Conservation (phyloP, 2,113 vertebrate species). For the Macaca nemestrina region DNA sequence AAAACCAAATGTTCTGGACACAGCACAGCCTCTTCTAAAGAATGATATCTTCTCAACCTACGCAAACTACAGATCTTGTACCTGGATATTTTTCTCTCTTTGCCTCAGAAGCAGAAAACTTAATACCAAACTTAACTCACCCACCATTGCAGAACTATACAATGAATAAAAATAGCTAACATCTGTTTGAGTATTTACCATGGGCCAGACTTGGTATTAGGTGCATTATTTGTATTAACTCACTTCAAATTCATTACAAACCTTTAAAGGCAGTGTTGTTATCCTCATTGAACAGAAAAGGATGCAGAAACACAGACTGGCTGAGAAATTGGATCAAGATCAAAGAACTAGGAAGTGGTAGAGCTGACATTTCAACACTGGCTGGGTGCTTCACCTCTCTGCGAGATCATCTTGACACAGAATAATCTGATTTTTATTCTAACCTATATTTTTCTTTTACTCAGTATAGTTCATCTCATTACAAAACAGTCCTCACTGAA, state of each 20-base stretch:
- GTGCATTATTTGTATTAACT: not conserved
- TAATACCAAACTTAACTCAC: not conserved
- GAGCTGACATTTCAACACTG: not conserved
- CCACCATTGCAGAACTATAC: not conserved
- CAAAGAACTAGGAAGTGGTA: not conserved
- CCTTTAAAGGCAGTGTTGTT: not conserved
- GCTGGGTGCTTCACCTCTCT: not conserved
- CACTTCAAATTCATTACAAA: not conserved
- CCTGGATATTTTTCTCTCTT: not conserved
- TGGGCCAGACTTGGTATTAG: not conserved
- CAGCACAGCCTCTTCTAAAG: not conserved
- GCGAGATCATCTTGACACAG: not conserved
- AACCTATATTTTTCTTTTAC: not conserved
- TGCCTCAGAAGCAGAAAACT: not conserved
- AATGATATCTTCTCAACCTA: not conserved
- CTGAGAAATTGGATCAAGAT: not conserved
- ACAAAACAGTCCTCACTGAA: not conserved
- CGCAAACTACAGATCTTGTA: not conserved
- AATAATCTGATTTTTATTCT: not conserved
- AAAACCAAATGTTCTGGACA: not conserved
- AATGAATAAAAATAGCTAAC: not conserved
- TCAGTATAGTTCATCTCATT: not conserved
- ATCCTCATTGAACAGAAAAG: not conserved
- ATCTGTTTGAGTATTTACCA: not conserved
- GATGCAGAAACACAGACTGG: not conserved